Percentiles rank a stretch among this genome's conserved stretches.
phyloP scores from a whole-genome alignment of 2,797 vertebrate genomes.

The Podarcis lilfordi region DNA sequence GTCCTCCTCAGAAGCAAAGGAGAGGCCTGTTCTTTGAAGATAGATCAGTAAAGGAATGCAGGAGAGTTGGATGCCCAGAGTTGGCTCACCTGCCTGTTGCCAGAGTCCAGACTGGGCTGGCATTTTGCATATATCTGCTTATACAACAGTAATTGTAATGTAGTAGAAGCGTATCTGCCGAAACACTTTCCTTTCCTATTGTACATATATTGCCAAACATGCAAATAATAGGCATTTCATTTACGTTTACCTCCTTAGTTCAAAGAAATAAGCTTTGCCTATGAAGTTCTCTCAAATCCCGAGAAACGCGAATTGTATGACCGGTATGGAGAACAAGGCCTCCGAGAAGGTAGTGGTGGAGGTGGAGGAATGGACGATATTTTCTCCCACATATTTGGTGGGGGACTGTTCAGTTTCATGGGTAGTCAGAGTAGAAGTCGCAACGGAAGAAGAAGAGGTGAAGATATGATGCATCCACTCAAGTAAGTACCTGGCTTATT shows the following conservation, averaged over 20 bases:
- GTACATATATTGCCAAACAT: neutral
- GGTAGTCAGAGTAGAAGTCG: conserved; percentile 92
- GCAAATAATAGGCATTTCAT: neutral
- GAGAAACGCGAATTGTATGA: conserved; percentile 98
- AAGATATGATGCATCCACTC: conserved; percentile 98
- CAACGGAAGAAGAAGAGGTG: conserved; percentile 94
- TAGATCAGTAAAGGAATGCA: neutral
- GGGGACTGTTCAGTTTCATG: conserved; percentile 97
- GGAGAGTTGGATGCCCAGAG: neutral
- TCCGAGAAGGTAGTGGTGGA: conserved; percentile 95
- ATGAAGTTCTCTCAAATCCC: conserved; percentile 95
- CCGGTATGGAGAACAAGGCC: conserved; percentile 95
- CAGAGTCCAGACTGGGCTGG: neutral
- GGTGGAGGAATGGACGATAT: conserved; percentile 97
- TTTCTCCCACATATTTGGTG: conserved; percentile 98
- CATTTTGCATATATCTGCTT: neutral
- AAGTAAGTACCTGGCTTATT: conserved; percentile 83
- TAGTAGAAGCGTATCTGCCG: neutral
- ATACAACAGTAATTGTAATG: neutral
- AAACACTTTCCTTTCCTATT: neutral
- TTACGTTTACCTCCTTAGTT: conserved; percentile 80
- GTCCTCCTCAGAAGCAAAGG: neutral
- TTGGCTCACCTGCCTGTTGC: neutral
- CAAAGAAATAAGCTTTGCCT: conserved; percentile 99
- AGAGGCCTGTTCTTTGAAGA: neutral